phyloP scores from a whole-genome alignment of 2,888 invertebrate species.

The Yponomeuta plumbellus region DNA sequence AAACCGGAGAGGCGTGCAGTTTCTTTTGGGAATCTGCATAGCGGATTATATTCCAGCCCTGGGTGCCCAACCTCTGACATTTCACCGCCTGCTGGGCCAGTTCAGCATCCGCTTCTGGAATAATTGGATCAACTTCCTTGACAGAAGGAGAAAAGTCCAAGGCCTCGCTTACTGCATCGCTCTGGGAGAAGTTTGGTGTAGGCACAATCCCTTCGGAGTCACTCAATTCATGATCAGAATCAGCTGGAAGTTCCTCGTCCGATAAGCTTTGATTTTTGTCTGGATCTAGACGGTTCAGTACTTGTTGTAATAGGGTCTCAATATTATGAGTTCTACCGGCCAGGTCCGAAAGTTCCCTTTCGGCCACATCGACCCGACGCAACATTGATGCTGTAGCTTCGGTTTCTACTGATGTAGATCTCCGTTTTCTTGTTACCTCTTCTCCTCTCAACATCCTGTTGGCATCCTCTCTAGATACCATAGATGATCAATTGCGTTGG shows the following conservation, averaged over 20 bases:
- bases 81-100: neutral
- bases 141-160: neutral
- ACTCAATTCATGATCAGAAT: constrained; percentile 1
- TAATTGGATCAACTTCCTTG: constrained; percentile 3
- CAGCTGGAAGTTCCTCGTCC: constrained; percentile 1
- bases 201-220: neutral
- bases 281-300: neutral
- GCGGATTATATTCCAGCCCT: neutral
- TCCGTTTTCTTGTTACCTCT: neutral
- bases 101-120: constrained; percentile 3
- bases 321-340: too few species aligned
- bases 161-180: neutral
- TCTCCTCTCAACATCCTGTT: neutral
- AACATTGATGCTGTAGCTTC: too few species aligned
- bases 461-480: constrained; percentile 1
- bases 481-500: neutral
- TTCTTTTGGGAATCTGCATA: constrained; percentile 3
- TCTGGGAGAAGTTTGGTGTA: neutral
- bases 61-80: constrained; percentile 1
- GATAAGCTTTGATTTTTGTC: neutral
- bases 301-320: neutral
- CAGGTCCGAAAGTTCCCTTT: too few species aligned
- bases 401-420: neutral
- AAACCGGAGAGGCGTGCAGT: constrained; percentile 2
- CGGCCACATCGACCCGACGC: too few species aligned